Conservation (phyloP, 2,888 invertebrate species). For the Drosophila lacicola region DNA sequence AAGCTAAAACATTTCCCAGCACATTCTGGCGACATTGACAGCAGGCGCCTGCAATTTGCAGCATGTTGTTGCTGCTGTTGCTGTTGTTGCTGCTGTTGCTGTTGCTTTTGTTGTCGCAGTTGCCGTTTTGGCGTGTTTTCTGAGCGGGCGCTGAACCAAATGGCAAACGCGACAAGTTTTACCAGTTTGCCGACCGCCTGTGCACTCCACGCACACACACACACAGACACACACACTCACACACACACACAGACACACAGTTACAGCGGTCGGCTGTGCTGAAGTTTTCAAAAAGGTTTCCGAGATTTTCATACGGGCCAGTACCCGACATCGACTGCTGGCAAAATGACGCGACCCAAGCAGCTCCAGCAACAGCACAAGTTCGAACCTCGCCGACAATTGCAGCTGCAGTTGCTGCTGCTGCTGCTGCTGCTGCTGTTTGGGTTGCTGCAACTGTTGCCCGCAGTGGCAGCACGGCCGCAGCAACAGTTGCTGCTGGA, state of each 20-base stretch:
- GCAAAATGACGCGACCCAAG: slow-evolving; percentile 59
- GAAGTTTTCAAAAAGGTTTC: slow-evolving; percentile 67
- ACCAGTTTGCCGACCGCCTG: slow-evolving; percentile 56
- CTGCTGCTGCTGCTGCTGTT: slow-evolving; percentile 31
- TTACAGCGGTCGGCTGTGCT: slow-evolving; percentile 8
- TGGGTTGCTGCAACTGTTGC: slow-evolving; percentile 25
- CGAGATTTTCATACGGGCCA: slow-evolving; percentile 62
- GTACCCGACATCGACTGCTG: slow-evolving; percentile 53
- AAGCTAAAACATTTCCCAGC: slow-evolving; percentile 41
- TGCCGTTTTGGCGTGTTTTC: slow-evolving; percentile 51
- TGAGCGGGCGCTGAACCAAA: slow-evolving; percentile 73
- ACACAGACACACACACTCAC: slow-evolving; percentile 13
- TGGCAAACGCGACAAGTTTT: slow-evolving; percentile 61
- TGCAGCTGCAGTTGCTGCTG: slow-evolving; percentile 4
- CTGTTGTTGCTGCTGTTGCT: slow-evolving; percentile 2
- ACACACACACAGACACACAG: slow-evolving; percentile 14
- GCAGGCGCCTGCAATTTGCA: slow-evolving; percentile 30
- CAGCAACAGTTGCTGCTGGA: slow-evolving; percentile 57
- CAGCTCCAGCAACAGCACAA: slow-evolving; percentile 20
- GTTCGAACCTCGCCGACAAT: not conserved
- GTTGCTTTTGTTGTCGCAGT: slow-evolving; percentile 12
- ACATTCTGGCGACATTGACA: slow-evolving; percentile 52
- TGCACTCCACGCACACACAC: slow-evolving; percentile 18
- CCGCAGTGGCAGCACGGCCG: slow-evolving; percentile 42
- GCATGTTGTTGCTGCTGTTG: slow-evolving; percentile 13